A percentile compares a stretch with the other conserved stretches of the same genome.
phyloP scores from a whole-genome alignment of 2,113 vertebrate species.

The Hoplias malabaricus region DNA sequence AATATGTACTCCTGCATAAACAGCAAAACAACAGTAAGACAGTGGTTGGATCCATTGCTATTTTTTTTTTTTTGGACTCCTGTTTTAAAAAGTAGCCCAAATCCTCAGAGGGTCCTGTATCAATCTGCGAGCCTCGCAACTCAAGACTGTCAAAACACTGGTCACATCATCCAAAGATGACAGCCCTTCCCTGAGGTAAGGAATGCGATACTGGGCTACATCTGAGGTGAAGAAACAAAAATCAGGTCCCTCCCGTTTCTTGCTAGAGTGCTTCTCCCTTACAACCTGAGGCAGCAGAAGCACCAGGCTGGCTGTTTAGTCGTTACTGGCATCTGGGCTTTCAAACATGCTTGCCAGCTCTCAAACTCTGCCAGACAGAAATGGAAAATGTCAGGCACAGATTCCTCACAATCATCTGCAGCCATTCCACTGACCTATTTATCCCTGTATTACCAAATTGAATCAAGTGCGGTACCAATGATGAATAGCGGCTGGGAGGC shows the following conservation, averaged over 20 bases:
- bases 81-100: not conserved
- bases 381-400: conserved; percentile 53
- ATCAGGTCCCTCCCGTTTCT: conserved; percentile 9
- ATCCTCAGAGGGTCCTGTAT: not conserved
- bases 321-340: conserved; percentile 47
- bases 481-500: conserved; percentile 42
- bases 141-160: conserved; percentile 25
- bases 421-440: conserved; percentile 49
- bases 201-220: conserved; percentile 2
- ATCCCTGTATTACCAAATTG: conserved; percentile 45
- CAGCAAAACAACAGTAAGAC: not conserved
- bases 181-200: conserved; percentile 31
- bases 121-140: not conserved
- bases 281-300: conserved; percentile 29
- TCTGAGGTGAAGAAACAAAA: not conserved
- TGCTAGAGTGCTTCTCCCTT: conserved; percentile 34
- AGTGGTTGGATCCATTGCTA: not conserved
- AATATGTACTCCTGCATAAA: not conserved
- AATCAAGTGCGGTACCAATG: conserved; percentile 35
- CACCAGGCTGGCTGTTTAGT: conserved; percentile 35
- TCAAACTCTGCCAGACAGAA: conserved; percentile 49
- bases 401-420: conserved; percentile 47
- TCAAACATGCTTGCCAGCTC: conserved; percentile 40
- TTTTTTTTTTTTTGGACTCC: not conserved
- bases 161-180: conserved; percentile 34